Evolutionary conservation across 2,113 vertebrate species (phyloP).

Genomic region (Mobula birostris): DNA sequence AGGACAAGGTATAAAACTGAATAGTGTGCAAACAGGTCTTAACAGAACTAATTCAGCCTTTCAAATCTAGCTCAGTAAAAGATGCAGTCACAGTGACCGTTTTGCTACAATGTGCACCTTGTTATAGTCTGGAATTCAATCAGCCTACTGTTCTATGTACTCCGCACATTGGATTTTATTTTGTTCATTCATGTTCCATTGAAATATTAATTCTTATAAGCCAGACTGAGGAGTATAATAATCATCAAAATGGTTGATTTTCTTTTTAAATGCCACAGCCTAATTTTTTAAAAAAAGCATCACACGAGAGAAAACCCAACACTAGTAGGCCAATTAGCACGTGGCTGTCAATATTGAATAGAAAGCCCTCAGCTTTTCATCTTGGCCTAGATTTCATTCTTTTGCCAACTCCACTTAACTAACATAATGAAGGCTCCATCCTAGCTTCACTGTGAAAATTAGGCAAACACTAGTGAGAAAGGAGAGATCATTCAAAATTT

Average conservation of each 20-base stretch:
- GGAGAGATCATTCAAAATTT: background rate
- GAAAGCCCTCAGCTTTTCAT: background rate
- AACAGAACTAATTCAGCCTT: background rate
- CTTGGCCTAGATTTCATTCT: background rate
- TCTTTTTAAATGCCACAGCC: conserved; percentile 1
- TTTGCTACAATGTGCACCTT: conserved; percentile 10
- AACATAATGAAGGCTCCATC: background rate
- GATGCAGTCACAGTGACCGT: conserved; percentile 11
- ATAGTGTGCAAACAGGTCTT: background rate
- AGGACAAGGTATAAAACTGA: background rate
- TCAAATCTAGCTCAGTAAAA: background rate
- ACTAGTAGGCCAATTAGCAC: background rate
- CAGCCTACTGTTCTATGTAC: background rate
- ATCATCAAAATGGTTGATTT: conserved; percentile 7
- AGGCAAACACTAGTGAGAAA: background rate
- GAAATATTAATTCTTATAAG: background rate
- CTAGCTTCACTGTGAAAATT: background rate
- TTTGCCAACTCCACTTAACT: background rate
- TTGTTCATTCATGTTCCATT: background rate
- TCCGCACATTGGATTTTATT: background rate
- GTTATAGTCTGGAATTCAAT: background rate
- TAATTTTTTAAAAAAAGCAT: background rate
- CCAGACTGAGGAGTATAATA: background rate
- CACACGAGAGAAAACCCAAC: background rate
- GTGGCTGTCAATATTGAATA: background rate